Evolutionary conservation across 64 coral and sea anemone genomes (phyloP).

Genomic region (Platygyra sinensis): DNA sequence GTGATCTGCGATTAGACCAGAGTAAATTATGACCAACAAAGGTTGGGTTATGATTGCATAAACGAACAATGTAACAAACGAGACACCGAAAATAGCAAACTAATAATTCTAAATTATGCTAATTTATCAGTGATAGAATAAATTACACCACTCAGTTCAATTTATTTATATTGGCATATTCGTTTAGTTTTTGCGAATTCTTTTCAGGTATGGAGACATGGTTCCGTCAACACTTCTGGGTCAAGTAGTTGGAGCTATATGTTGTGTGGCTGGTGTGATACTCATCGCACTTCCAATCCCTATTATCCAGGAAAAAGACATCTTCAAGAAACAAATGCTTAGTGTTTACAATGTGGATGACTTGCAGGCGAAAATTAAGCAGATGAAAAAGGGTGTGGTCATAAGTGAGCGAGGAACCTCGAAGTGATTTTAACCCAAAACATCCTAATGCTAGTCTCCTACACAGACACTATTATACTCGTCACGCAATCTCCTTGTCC

Average conservation of each 20-base stretch:
- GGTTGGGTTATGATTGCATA: too few relatives aligned
- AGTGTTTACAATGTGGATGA: slow-evolving; percentile 93
- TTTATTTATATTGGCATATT: too few relatives aligned
- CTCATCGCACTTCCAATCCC: slow-evolving; percentile 83
- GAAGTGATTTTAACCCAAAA: not conserved
- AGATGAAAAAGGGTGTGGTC: slow-evolving; percentile 59
- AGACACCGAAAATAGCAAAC: too few relatives aligned
- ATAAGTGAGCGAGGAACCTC: not conserved
- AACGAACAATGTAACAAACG: too few relatives aligned
- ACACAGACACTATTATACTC: not conserved
- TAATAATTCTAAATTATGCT: too few relatives aligned
- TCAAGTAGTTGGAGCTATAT: slow-evolving; percentile 65
- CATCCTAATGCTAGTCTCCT: not conserved
- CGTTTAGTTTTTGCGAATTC: not conserved
- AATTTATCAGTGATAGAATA: too few relatives aligned
- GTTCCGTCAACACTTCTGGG: slow-evolving; percentile 72
- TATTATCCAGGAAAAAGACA: slow-evolving; percentile 93
- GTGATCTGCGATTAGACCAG: too few relatives aligned
- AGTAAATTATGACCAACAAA: too few relatives aligned
- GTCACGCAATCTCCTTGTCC: not conserved
- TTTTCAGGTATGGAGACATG: slow-evolving; percentile 87
- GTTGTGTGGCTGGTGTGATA: slow-evolving; percentile 83
- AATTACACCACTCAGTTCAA: too few relatives aligned
- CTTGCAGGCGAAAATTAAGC: slow-evolving; percentile 71
- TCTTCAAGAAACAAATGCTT: slow-evolving; percentile 95